A percentile compares a stretch with the other conserved stretches of the same genome.
Evolutionary conservation across 2,113 vertebrate species (phyloP).

Genomic region (Sakesphorus luctuosus): DNA sequence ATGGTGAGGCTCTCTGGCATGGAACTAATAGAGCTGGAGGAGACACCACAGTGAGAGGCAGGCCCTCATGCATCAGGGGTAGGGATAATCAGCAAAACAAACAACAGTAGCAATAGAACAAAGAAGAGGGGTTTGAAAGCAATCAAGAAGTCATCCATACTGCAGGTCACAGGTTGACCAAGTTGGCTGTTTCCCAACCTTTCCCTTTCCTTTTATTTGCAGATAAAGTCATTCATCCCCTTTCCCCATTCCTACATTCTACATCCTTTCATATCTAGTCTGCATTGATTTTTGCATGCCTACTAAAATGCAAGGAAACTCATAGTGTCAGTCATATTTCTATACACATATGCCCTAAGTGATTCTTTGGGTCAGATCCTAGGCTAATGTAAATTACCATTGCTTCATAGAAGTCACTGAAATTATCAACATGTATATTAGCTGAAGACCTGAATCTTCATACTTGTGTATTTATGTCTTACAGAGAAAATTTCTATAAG

Average conservation of each 20-base stretch:
- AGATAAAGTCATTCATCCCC: not conserved
- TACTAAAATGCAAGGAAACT: not conserved
- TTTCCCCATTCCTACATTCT: not conserved
- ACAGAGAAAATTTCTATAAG: not conserved
- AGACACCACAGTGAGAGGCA: not conserved
- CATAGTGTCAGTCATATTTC: not conserved
- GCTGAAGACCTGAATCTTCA: not conserved
- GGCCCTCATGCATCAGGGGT: not conserved
- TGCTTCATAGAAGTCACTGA: not conserved
- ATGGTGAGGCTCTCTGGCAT: not conserved
- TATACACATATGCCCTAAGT: not conserved
- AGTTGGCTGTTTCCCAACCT: not conserved
- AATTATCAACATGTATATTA: not conserved
- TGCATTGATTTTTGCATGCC: not conserved
- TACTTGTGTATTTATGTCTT: not conserved
- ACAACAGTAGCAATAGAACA: not conserved
- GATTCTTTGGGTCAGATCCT: not conserved
- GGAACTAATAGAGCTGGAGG: not conserved
- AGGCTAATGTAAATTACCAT: not conserved
- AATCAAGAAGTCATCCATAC: not conserved
- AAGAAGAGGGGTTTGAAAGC: not conserved
- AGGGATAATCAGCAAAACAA: not conserved
- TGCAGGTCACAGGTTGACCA: not conserved
- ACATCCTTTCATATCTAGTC: not conserved
- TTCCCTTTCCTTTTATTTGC: not conserved